These are phyloP conservation scores for Zoanthus sansibaricus DNA, from an alignment of 92 coral and sea anemone genomes.

Conservation along the genomic window DNA sequence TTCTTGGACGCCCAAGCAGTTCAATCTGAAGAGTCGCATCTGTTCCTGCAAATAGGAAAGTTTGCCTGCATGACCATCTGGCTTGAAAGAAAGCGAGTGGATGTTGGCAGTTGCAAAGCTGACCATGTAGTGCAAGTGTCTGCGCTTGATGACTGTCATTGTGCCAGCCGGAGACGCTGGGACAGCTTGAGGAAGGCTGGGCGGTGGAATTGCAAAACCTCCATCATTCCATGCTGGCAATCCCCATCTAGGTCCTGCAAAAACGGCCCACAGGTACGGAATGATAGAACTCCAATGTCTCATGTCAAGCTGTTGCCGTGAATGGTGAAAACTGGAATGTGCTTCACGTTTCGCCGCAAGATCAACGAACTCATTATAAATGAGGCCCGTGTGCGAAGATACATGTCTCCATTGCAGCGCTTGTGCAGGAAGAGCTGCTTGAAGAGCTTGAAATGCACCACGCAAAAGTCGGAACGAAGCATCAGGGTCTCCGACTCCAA, in stretches of 20 bases:
- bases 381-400: background rate
- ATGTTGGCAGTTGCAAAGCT: background rate
- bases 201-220: background rate
- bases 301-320: background rate
- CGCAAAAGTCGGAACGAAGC: background rate
- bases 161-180: no score
- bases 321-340: background rate
- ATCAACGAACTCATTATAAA: background rate
- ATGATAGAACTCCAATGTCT: background rate
- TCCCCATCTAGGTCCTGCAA: background rate
- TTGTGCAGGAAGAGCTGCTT: background rate
- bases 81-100: background rate
- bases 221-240: background rate
- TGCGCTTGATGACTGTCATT: background rate
- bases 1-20: background rate
- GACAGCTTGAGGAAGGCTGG: background rate
- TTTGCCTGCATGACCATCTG: background rate
- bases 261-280: background rate
- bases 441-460: background rate
- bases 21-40: background rate
- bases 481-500: background rate
- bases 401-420: background rate
- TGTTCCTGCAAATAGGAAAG: background rate
- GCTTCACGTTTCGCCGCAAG: background rate
- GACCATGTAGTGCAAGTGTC: background rate